These are phyloP conservation scores for Anoplopoma fimbria DNA, from an alignment of 2,113 vertebrate species.

Conservation along the genomic window DNA sequence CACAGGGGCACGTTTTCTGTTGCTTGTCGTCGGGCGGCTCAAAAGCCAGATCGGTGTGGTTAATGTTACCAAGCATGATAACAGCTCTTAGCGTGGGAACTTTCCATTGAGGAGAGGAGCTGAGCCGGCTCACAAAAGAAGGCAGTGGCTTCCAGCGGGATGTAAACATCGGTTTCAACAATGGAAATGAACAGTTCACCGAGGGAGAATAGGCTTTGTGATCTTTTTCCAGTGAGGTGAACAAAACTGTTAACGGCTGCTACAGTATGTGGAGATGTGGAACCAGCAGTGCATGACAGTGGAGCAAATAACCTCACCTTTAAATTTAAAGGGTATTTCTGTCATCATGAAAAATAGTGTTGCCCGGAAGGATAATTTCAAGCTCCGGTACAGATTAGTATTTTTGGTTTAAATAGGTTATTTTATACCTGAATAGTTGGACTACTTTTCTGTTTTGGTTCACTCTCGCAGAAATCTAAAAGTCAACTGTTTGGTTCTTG, in stretches of 20 bases:
- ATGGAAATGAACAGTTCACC: slow-evolving; percentile 24
- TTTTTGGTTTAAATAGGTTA: slow-evolving; percentile 37
- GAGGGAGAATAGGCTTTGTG: slow-evolving; percentile 24
- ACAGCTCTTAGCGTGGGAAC: slow-evolving; percentile 61
- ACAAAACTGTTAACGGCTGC: slow-evolving; percentile 17
- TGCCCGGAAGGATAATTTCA: slow-evolving; percentile 11
- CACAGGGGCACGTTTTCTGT: slow-evolving; percentile 61
- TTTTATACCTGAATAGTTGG: slow-evolving; percentile 34
- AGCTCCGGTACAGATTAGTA: slow-evolving; percentile 26
- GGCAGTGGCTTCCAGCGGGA: slow-evolving; percentile 17
- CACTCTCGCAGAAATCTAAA: neutral
- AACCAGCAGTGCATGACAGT: slow-evolving; percentile 27
- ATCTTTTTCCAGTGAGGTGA: slow-evolving; percentile 22
- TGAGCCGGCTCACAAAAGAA: slow-evolving; percentile 47
- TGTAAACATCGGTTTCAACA: slow-evolving; percentile 41
- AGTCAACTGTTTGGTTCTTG: neutral
- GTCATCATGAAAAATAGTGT: slow-evolving; percentile 58
- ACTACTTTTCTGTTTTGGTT: neutral
- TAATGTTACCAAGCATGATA: slow-evolving; percentile 46
- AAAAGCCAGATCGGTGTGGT: slow-evolving; percentile 39
- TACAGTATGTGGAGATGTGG: slow-evolving; percentile 1
- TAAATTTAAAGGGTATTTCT: slow-evolving; percentile 43
- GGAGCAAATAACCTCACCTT: slow-evolving; percentile 51
- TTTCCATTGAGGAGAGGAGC: slow-evolving; percentile 22
- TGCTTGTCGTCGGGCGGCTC: slow-evolving; percentile 41